phyloP scores from a whole-genome alignment of 2,888 invertebrate species.

The Lypha dubia region DNA sequence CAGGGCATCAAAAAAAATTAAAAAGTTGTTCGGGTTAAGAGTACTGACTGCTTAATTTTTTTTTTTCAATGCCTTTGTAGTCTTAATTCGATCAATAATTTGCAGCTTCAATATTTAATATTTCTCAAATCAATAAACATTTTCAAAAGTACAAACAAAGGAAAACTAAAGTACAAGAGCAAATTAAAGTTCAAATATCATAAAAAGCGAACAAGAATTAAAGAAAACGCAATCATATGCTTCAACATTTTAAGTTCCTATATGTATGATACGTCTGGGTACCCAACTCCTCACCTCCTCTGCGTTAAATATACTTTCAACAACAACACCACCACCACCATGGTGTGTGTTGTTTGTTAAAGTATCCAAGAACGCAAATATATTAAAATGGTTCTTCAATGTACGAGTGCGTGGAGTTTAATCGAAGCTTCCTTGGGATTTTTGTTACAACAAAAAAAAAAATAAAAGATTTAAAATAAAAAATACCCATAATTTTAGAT shows the following conservation, averaged over 20 bases:
- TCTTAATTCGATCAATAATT: constrained; percentile 1
- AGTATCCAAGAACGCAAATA: constrained; percentile 38
- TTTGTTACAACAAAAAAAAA: background rate
- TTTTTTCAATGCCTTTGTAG: too few species aligned
- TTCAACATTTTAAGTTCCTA: constrained; percentile 21
- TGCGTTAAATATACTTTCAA: constrained; percentile 14
- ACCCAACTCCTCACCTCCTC: background rate
- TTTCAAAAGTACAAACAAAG: constrained; percentile 13
- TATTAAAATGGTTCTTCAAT: constrained; percentile 34
- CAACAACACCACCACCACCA: too few species aligned
- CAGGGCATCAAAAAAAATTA: too few species aligned
- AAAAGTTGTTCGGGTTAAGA: too few species aligned
- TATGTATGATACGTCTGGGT: background rate
- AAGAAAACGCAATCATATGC: background rate
- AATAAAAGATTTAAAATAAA: background rate
- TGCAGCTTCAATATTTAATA: constrained; percentile 11
- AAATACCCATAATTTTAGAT: constrained; percentile 10
- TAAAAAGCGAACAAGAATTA: background rate
- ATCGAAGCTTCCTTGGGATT: constrained; percentile 10
- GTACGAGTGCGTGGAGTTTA: background rate
- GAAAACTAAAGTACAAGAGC: background rate
- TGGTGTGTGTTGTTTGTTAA: constrained; percentile 6
- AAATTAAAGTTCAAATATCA: constrained; percentile 37
- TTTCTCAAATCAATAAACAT: constrained; percentile 27
- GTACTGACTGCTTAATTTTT: too few species aligned